Base-by-base conservation (phyloP, 2,113 vertebrate species). In the Colossoma macropomum region DNA sequence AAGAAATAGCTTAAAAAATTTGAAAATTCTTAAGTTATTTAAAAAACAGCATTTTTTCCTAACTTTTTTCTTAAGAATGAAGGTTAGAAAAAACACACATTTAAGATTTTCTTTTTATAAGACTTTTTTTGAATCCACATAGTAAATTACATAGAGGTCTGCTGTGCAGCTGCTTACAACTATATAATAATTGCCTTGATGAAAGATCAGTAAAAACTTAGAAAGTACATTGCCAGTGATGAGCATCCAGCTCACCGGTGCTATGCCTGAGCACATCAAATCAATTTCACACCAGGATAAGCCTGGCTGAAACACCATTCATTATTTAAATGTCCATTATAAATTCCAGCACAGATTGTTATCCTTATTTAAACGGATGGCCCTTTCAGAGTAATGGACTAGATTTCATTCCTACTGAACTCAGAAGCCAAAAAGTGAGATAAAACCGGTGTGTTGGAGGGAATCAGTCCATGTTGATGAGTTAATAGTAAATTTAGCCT, bases 281-380 rank as follows among this genome's bases (percentile, higher is more conserved):
- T 86, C 85, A 82, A 87, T 88, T 90, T 87, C 65, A 66, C 75
- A 59, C 81, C 66, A 9, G 78, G 68, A 74, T 28, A 81, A 84
- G 77, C 62, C 84, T 82, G 85, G 84, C 86, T 52, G 50, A 74
- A 86, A 77, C 28, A 84, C 85, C 88, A 84, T 89, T 89, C 83
- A 93, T 91, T 90, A 90, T 90, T 90, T 88, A 90, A 76, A 89
- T 69, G 81, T 85, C 81, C 86, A 86, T 86, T 87, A 34, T 60
- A 80, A 76, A 85, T 84, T 62, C 68, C 68, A 28, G 89, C 87
- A 85, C 86, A 86, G 89, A 88, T 81, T 90, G 86, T 88, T 80
- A 81, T 82, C 84, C 89, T 87, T 87, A 86, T 90, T 89, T 90
- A 91, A 92, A 92, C 84, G 87, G 89, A 90, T 89, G 85, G 86